These are phyloP conservation scores for Drosophila macrospina DNA, from an alignment of 2,888 invertebrate species.

Conservation along the genomic window DNA sequence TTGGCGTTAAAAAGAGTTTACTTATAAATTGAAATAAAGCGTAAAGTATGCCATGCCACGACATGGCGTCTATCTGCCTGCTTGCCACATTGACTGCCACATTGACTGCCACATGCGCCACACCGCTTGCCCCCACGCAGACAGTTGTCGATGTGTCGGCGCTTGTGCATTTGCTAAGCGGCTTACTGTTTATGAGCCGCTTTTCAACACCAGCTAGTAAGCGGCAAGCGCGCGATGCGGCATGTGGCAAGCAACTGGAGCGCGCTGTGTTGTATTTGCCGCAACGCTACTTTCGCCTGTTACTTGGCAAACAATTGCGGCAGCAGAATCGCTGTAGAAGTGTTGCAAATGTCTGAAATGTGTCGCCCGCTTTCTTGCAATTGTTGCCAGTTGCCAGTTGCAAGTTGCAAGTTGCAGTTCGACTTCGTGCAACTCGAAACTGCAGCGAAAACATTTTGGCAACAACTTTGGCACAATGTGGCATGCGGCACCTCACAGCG, in stretches of 20 bases:
- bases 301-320: slow-evolving; percentile 29
- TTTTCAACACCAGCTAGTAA: slow-evolving; percentile 59
- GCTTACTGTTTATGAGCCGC: slow-evolving; percentile 78
- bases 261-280: slow-evolving; percentile 30
- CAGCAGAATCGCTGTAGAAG: slow-evolving; percentile 46
- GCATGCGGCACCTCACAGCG: slow-evolving; percentile 60
- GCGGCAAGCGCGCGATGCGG: slow-evolving; percentile 13
- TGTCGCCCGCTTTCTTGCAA: slow-evolving; percentile 72
- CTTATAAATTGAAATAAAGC: slow-evolving; percentile 75
- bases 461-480: slow-evolving; percentile 70
- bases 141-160: slow-evolving; percentile 54
- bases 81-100: not conserved
- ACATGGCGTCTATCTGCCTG: slow-evolving; percentile 18
- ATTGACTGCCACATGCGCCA: no score
- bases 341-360: slow-evolving; percentile 73
- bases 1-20: slow-evolving; percentile 64
- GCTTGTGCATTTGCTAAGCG: slow-evolving; percentile 69
- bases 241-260: slow-evolving; percentile 24
- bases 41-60: slow-evolving; percentile 56
- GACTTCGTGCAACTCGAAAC: slow-evolving; percentile 39
- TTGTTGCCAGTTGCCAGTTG: slow-evolving; percentile 33
- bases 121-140: no score
- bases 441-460: slow-evolving; percentile 57
- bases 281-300: slow-evolving; percentile 10
- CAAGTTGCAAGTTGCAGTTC: slow-evolving; percentile 30